Evolutionary conservation across 1,140 invertebrate species (phyloP), one percentile per base, ranked within the genome.

Genomic region (Bradysia coprophila): DNA sequence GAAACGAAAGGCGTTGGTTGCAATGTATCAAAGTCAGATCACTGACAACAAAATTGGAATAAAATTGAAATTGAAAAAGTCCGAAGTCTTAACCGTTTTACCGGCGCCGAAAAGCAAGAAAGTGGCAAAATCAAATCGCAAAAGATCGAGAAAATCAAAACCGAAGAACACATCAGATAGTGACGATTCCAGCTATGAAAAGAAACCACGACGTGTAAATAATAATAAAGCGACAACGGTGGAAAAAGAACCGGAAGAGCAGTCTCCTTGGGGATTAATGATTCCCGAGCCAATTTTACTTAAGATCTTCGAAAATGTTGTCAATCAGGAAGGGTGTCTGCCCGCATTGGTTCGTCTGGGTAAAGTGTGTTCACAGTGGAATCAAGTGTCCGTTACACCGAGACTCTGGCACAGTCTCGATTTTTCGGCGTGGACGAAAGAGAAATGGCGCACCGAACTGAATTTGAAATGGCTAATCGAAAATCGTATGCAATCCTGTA

Each of bases 351-450:
- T 60, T 59, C 81, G 80, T 51, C 68, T 82, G 51, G 70, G 74
- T 37, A 69, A 69, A 55, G 83, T 87, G 9, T 86, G 83, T 61
- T 70, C 69, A 43, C 55, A 77, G 38, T 89, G 83, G 83, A 62
- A 74, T 36, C 66, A 71, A 48, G 73, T 81, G 9, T 76, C 79
- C 19, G 60, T 69, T 21, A 65, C 67, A 33, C 72, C 79, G 2
- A 59, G 66, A 22, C 58, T 89, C 16, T 89, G 85, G 85, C 70
- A 69, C 43, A 75, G 72, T 51, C 71, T 84, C 47, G 83, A 89
- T 56, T 63, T 88, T 50, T 70, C 70, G 43, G 74, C 75, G 46
- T 76, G 75, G 62, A 75, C 83, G 15, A 75, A 73, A 50, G 73
- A 81, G 45, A 75, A 72, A 52, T 75, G 72, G 51, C 75, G 78